Percentiles rank a stretch among this genome's conserved stretches.
Conservation (phyloP, 2,888 invertebrate species). For the Dyspetes luteomarginatus region DNA sequence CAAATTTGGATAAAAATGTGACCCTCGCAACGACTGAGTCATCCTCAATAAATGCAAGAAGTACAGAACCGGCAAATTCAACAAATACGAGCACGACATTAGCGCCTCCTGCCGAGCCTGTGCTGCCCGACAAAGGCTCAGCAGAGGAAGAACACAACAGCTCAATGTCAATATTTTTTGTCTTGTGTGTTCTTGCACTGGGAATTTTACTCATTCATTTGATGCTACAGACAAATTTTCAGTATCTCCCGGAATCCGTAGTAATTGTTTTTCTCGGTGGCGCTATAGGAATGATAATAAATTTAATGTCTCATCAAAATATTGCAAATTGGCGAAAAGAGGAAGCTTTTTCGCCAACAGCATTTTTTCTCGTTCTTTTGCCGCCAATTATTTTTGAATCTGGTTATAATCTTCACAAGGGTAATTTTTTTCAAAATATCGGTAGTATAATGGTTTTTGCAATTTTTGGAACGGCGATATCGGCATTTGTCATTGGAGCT, state of each 20-base stretch:
- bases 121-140: slow-evolving; percentile 94
- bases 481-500: slow-evolving; percentile 98
- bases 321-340: slow-evolving; percentile 98
- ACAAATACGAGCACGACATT: slow-evolving; percentile 83
- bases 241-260: slow-evolving; percentile 98
- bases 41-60: neutral
- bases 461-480: slow-evolving; percentile 98
- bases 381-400: slow-evolving; percentile 99
- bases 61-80: slow-evolving; percentile 65
- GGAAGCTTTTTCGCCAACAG: slow-evolving; percentile 99
- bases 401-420: slow-evolving; percentile 99
- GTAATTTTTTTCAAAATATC: slow-evolving; percentile 98
- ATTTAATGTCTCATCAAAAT: slow-evolving; percentile 94
- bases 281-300: slow-evolving; percentile 95
- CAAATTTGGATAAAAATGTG: slow-evolving; percentile 9
- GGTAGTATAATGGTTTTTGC: slow-evolving; percentile 99
- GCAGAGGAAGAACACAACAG: slow-evolving; percentile 98
- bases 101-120: slow-evolving; percentile 89
- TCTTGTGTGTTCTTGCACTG: slow-evolving; percentile 96
- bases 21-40: slow-evolving; percentile 25
- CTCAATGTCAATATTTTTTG: slow-evolving; percentile 99
- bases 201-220: slow-evolving; percentile 97
- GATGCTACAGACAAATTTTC: slow-evolving; percentile 97
- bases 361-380: slow-evolving; percentile 97
- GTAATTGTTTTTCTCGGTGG: slow-evolving; percentile 98